Base-by-base conservation (phyloP, 2,797 vertebrate genomes). In the Brachymystax lenok region DNA sequence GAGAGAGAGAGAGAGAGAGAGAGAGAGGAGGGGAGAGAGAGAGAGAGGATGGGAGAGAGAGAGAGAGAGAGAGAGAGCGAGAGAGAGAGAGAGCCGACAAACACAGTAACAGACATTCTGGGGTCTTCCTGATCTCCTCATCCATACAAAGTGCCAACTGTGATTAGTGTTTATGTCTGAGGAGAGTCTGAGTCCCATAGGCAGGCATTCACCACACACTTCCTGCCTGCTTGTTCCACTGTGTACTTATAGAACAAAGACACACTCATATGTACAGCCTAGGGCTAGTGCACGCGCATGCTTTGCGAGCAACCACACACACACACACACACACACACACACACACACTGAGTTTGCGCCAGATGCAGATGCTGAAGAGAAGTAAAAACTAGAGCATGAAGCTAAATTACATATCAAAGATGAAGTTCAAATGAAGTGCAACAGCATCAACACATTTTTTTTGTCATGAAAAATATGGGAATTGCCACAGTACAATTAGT, bases 111-210 rank as follows among this genome's bases (percentile, higher is more conserved):
- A 59, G 56, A 59, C 8, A 59, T 59, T n/a, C 10, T 10, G 12
- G 63, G 63, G 27, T 30, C 63, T 30, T 28, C 16, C 63, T 27
- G 63, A 66, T 24, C 24, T 30, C 63, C 63, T 30, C 78, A 71
- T 77, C 68, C 81, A 85, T 78, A 88, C 35, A 85, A 82, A 83
- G 85, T 85, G 85, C 84, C 83, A 82, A 81, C 82, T 78, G 16
- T 81, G 78, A 81, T 67, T 46, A 16, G 54, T 73, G 64, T 75
- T 80, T 66, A 75, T 82, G 77, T 77, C 75, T 80, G 79, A 68
- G 72, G 73, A 69, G 35, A 35, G 35, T 35, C 54, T 66, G 54
- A 72, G 46, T 69, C n/a, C 74, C 16, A 35, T 61, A 63, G 67
- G 71, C 76, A 74, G 73, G 73, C 73, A 59, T 77, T 77, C 77